Conservation (phyloP, 2,888 invertebrate genomes). For the Calliphora vomitoria region DNA sequence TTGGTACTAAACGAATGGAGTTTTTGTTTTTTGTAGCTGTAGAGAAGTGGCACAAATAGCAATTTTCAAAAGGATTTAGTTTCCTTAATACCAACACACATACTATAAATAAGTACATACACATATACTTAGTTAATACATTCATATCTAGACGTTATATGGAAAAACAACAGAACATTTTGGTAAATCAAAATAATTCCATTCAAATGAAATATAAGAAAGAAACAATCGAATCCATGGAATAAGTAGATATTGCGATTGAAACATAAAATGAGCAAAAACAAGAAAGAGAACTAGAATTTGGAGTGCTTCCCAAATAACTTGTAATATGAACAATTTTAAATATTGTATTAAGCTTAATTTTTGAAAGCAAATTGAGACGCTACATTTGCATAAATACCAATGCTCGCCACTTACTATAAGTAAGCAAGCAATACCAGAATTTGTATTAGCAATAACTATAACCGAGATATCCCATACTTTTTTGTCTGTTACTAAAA, state of each 20-base stretch:
- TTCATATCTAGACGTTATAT: slow-evolving; percentile 1
- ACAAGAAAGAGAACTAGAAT: not conserved
- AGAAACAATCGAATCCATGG: not conserved
- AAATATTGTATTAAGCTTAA: no score
- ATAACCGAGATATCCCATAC: no score
- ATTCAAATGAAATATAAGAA: slow-evolving; percentile 25
- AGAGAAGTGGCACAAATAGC: slow-evolving; percentile 36
- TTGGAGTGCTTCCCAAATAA: not conserved
- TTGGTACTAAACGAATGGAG: slow-evolving; percentile 50
- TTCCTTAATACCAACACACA: slow-evolving; percentile 11
- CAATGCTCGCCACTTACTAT: no score
- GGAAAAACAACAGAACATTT: slow-evolving; percentile 14
- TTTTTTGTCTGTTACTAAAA: no score
- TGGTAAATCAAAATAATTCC: slow-evolving; percentile 55
- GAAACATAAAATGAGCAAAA: not conserved
- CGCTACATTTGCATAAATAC: no score
- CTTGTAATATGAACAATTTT: no score
- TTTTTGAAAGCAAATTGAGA: no score
- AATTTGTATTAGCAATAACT: no score
- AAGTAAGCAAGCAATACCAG: no score
- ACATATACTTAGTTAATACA: not conserved
- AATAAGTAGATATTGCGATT: not conserved
- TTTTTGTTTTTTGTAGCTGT: slow-evolving; percentile 20
- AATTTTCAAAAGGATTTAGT: slow-evolving; percentile 64
- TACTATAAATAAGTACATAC: not conserved